Conservation (phyloP, 2,113 vertebrate species). For the Saguinus midas region DNA sequence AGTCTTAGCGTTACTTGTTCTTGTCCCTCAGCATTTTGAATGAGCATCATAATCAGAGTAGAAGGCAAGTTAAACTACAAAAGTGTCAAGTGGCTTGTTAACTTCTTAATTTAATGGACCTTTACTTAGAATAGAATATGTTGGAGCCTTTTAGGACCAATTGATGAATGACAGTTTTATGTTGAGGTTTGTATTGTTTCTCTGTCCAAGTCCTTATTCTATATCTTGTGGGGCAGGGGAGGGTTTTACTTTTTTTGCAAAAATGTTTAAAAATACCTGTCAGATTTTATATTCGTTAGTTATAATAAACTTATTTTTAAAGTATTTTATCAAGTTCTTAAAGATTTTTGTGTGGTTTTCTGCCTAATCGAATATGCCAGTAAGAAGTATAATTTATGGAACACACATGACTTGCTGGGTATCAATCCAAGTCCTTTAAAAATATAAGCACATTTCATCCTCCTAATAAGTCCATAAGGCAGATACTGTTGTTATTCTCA, state of each 20-base stretch:
- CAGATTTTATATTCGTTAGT: conserved; percentile 83
- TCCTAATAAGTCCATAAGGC: neutral
- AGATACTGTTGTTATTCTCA: neutral
- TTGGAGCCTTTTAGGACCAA: conserved; percentile 31
- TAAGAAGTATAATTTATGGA: conserved; percentile 1
- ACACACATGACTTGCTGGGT: neutral
- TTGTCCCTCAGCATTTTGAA: conserved; percentile 49
- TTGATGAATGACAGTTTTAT: conserved; percentile 55
- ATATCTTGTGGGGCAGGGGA: conserved; percentile 51
- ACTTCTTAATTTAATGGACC: conserved; percentile 42
- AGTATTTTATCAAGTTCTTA: conserved; percentile 66
- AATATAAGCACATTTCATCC: neutral
- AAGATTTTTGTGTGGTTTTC: conserved; percentile 24
- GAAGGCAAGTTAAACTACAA: conserved; percentile 31
- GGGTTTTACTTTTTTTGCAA: conserved; percentile 71
- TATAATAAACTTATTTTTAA: conserved; percentile 87
- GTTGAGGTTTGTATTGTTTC: conserved; percentile 62
- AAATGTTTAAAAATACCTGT: conserved; percentile 79
- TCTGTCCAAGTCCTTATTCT: conserved; percentile 56
- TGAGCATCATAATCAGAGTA: conserved; percentile 23
- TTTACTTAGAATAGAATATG: conserved; percentile 54
- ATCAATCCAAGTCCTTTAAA: neutral
- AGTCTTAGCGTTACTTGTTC: neutral
- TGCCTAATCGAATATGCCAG: neutral
- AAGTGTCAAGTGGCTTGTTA: conserved; percentile 22